Evolutionary conservation across 2,888 invertebrate genomes (phyloP).

Genomic region (Achlya flavicornis): DNA sequence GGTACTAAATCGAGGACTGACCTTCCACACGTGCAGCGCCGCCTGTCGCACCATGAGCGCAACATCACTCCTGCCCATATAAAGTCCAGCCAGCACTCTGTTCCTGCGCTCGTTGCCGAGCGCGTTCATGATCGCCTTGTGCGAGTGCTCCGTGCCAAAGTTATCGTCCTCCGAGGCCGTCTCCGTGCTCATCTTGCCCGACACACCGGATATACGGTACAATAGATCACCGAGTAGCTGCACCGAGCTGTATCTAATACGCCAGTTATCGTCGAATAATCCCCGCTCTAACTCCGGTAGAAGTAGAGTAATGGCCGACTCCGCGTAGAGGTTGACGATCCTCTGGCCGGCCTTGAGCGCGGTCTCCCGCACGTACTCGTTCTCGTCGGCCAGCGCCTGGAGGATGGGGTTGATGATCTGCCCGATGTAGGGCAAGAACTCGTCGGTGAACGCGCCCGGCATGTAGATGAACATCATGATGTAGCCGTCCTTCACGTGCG

Average conservation of each 20-base stretch:
- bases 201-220: conserved; percentile 98
- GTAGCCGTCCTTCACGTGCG: conserved; percentile 99
- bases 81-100: conserved; percentile 95
- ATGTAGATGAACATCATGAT: conserved; percentile 99
- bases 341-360: conserved; percentile 98
- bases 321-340: conserved; percentile 98
- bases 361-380: conserved; percentile 98
- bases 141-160: conserved; percentile 98
- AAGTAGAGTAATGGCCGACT: conserved; percentile 95
- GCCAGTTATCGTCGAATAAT: conserved; percentile 99
- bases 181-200: conserved; percentile 99
- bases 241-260: conserved; percentile 97
- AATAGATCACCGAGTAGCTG: conserved; percentile 97
- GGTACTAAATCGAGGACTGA: conserved; percentile 19
- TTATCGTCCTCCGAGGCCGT: conserved; percentile 99
- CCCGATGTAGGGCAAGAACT: conserved; percentile 97
- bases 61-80: conserved; percentile 98
- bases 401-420: conserved; percentile 98
- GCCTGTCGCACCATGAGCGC: conserved; percentile 98
- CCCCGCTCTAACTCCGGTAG: conserved; percentile 97
- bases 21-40: conserved; percentile 99
- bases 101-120: conserved; percentile 96
- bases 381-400: conserved; percentile 98
- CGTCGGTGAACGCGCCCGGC: conserved; percentile 97
- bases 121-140: conserved; percentile 93